Percentiles rank a stretch among this genome's conserved stretches.
phyloP scores from a whole-genome alignment of 2,113 vertebrate genomes.

The Empidonax traillii region DNA sequence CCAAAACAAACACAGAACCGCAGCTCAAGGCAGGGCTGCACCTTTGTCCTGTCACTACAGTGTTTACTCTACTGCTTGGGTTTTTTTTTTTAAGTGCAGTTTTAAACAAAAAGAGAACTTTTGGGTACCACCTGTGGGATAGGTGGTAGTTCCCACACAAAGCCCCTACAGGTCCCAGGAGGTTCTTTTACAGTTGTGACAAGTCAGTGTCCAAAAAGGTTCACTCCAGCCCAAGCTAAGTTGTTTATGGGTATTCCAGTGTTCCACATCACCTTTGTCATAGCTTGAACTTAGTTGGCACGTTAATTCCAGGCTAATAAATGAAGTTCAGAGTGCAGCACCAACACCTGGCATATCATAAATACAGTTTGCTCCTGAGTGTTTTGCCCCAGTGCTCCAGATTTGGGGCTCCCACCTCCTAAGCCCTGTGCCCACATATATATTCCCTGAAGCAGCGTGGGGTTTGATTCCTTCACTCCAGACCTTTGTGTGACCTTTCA shows the following conservation, averaged over 20 bases:
- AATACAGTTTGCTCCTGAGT: accelerated
- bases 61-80: background rate
- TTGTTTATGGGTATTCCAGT: background rate
- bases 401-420: background rate
- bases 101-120: background rate
- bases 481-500: background rate
- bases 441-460: background rate
- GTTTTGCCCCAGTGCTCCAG: background rate
- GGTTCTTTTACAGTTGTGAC: background rate
- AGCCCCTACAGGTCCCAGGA: background rate
- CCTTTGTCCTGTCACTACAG: background rate
- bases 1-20: background rate
- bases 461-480: background rate
- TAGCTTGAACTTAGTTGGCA: background rate
- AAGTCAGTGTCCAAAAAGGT: background rate
- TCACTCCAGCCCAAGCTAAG: background rate
- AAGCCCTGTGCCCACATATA: background rate
- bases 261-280: background rate
- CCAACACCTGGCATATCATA: background rate
- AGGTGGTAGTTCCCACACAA: background rate
- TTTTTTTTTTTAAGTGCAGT: background rate
- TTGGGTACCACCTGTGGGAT: background rate
- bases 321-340: background rate
- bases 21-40: background rate
- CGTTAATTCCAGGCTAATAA: background rate